Percentiles rank a stretch among this genome's conserved stretches.
Conservation (phyloP, 1,140 invertebrate species). For the Sarcophaga peregrina region DNA sequence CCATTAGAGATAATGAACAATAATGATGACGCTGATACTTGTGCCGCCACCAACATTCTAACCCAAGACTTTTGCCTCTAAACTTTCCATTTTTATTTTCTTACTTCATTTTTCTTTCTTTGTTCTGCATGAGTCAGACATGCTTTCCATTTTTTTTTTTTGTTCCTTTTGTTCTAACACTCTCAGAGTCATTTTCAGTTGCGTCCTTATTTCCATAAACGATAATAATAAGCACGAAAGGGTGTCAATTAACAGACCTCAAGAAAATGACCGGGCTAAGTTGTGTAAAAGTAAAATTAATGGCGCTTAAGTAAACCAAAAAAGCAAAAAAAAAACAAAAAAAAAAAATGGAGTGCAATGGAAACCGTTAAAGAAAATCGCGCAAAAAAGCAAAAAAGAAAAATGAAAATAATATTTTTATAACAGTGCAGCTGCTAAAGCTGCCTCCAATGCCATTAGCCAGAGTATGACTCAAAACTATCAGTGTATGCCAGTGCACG, state of each 20-base stretch:
- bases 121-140: background rate
- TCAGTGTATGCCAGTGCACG: background rate
- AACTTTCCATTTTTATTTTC: background rate
- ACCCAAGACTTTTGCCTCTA: background rate
- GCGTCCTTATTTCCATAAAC: constrained; percentile 14
- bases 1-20: constrained; percentile 33
- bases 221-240: constrained; percentile 25
- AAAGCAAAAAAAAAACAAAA: background rate
- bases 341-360: background rate
- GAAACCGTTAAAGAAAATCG: background rate
- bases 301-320: constrained; percentile 7
- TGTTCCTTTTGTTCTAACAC: background rate
- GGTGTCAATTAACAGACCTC: constrained; percentile 38
- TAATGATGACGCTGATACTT: constrained; percentile 37
- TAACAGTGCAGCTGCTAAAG: background rate
- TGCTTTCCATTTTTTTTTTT: background rate
- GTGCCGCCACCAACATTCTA: background rate
- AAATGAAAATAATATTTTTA: background rate
- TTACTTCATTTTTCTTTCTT: background rate
- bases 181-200: background rate
- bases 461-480: background rate
- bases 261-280: constrained; percentile 37
- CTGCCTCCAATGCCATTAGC: background rate
- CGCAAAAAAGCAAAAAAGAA: background rate
- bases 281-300: constrained; percentile 41